phyloP scores from a whole-genome alignment of 1,140 invertebrate genomes.

The Odontomachus brunneus region DNA sequence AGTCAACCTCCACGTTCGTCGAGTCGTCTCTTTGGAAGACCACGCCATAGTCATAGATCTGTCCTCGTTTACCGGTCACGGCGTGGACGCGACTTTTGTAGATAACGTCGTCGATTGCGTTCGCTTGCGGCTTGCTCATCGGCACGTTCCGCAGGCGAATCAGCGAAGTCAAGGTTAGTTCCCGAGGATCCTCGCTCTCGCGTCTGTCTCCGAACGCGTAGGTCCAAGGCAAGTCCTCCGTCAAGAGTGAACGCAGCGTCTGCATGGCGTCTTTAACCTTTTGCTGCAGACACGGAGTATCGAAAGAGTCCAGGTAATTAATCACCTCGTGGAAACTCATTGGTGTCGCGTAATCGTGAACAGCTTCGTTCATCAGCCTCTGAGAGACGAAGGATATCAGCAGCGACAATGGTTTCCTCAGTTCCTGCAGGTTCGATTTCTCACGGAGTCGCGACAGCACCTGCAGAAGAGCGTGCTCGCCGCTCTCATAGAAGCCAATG shows the following conservation, averaged over 20 bases:
- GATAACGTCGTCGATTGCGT: conserved; percentile 50
- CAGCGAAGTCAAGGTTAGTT: conserved; percentile 26
- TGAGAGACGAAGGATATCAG: conserved; percentile 51
- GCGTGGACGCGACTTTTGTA: conserved; percentile 13
- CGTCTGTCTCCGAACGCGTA: conserved; percentile 36
- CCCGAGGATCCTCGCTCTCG: conserved; percentile 23
- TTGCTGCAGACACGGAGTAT: conserved; percentile 34
- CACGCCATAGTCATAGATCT: conserved; percentile 32
- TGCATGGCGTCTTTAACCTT: conserved; percentile 24
- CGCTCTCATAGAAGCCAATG: conserved; percentile 39
- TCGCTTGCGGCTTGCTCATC: neutral
- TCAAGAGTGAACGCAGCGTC: conserved; percentile 7
- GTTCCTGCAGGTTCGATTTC: neutral
- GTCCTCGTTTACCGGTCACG: neutral
- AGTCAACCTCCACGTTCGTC: conserved; percentile 44
- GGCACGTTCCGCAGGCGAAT: conserved; percentile 28
- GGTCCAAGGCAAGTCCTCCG: conserved; percentile 44
- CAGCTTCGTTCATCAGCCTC: neutral
- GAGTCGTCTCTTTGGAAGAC: conserved; percentile 57
- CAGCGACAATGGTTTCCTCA: conserved; percentile 36
- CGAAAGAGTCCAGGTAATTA: conserved; percentile 37
- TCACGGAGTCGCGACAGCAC: neutral
- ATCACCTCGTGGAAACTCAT: conserved; percentile 10
- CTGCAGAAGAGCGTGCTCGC: conserved; percentile 33
- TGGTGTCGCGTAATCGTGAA: neutral